phyloP scores from a whole-genome alignment of 2,113 vertebrate species.

The Clinocottus analis region DNA sequence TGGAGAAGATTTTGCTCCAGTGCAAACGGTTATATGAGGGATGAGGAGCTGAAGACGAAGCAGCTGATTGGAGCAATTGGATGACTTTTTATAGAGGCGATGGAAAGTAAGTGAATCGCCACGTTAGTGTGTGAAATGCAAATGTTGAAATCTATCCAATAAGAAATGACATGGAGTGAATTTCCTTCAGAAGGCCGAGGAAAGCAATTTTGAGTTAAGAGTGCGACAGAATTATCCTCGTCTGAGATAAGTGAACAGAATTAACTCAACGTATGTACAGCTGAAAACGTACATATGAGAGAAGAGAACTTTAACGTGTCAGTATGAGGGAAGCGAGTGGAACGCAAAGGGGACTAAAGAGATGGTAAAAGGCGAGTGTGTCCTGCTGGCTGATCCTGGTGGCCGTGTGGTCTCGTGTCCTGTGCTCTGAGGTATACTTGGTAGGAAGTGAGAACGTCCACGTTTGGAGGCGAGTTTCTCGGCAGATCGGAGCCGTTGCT shows the following conservation, averaged over 20 bases:
- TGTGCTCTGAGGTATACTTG: constrained; percentile 82
- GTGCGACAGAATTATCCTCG: not conserved
- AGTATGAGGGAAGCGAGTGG: constrained; percentile 4
- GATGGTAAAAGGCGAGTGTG: constrained; percentile 46
- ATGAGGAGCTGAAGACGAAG: constrained; percentile 28
- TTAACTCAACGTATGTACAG: not conserved
- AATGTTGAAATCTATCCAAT: constrained; percentile 9
- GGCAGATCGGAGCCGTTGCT: constrained; percentile 64
- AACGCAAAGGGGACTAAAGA: constrained; percentile 5
- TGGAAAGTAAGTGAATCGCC: not conserved
- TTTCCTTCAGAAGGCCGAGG: not conserved
- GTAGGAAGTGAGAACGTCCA: constrained; percentile 72
- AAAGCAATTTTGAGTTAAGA: not conserved
- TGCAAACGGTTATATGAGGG: constrained; percentile 61
- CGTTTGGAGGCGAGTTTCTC: constrained; percentile 62
- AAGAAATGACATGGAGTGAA: not conserved
- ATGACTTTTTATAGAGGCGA: not conserved
- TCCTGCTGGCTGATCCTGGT: constrained; percentile 56
- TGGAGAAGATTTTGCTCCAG: constrained; percentile 81
- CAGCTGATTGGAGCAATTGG: constrained; percentile 4
- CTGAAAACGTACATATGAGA: constrained; percentile 6
- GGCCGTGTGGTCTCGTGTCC: constrained; percentile 74
- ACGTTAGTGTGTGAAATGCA: not conserved
- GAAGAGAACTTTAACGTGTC: not conserved
- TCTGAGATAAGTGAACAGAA: not conserved